phyloP scores from a whole-genome alignment of 2,888 invertebrate species.

The Platerodrilus igneus region DNA sequence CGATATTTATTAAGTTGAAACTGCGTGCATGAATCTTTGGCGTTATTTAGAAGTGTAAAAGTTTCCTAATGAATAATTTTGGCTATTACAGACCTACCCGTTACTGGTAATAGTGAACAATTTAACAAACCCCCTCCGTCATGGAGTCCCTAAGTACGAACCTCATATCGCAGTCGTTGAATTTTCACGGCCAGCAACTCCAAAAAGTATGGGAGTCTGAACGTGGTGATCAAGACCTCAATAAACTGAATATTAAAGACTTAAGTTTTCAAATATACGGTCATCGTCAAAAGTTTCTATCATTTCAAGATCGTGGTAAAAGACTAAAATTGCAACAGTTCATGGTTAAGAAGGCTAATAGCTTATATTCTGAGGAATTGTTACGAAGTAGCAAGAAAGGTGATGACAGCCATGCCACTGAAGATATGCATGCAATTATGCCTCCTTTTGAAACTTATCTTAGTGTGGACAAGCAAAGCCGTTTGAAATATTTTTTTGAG shows the following conservation, averaged over 20 bases:
- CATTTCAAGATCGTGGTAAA: constrained; percentile 80
- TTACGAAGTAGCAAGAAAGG: constrained; percentile 51
- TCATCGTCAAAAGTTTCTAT: constrained; percentile 73
- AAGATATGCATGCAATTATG: constrained; percentile 72
- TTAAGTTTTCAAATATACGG: constrained; percentile 71
- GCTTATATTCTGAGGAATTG: constrained; percentile 62
- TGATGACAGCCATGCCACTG: constrained; percentile 50
- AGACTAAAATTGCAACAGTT: constrained; percentile 82
- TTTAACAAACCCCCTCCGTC: too few relatives aligned
- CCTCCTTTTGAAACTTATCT: constrained; percentile 85
- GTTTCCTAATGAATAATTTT: too few relatives aligned
- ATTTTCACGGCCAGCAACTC: constrained; percentile 82
- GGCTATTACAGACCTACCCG: too few relatives aligned
- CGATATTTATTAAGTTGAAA: too few relatives aligned
- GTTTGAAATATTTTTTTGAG: constrained; percentile 76
- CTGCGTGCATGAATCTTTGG: too few relatives aligned
- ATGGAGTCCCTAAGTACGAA: constrained; percentile 55
- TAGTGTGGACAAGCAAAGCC: constrained; percentile 70
- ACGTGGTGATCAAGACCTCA: constrained; percentile 70
- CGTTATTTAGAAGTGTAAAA: too few relatives aligned
- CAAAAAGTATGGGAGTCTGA: constrained; percentile 86
- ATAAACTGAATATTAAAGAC: constrained; percentile 57
- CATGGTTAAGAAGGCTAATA: constrained; percentile 76
- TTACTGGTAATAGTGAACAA: too few relatives aligned
- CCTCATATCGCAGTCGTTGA: constrained; percentile 66